Conservation (phyloP, 1,140 invertebrate species). For the Latrodectus geometricus region DNA sequence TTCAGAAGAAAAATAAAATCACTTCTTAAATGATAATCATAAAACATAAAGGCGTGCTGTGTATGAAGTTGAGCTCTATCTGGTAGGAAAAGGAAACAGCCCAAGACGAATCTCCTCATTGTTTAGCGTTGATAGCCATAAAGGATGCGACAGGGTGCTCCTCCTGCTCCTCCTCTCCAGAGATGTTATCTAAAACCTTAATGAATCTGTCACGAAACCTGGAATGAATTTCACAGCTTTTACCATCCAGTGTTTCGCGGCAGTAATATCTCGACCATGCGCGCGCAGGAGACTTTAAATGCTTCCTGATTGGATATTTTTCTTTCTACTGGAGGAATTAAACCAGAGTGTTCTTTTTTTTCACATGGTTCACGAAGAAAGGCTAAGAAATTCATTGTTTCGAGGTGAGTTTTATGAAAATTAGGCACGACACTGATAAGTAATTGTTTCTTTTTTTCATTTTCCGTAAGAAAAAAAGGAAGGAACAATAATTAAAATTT, state of each 20-base stretch:
- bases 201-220: slow-evolving; percentile 14
- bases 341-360: neutral
- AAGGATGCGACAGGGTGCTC: neutral
- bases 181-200: slow-evolving; percentile 11
- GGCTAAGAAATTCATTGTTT: neutral
- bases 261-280: neutral
- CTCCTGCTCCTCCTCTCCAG: neutral
- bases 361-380: neutral
- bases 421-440: neutral
- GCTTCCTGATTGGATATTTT: slow-evolving; percentile 1
- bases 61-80: neutral
- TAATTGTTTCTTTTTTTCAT: slow-evolving; percentile 8
- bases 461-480: neutral
- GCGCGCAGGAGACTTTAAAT: neutral
- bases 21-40: neutral
- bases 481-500: slow-evolving; percentile 13
- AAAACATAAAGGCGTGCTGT: neutral
- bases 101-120: slow-evolving; percentile 5
- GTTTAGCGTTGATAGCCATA: neutral
- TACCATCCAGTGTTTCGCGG: neutral
- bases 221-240: neutral
- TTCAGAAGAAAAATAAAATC: neutral
- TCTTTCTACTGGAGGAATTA: neutral
- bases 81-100: neutral
- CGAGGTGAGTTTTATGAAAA: slow-evolving; percentile 1